Conservation (phyloP, 1,140 invertebrate species). For the Thrips palmi region DNA sequence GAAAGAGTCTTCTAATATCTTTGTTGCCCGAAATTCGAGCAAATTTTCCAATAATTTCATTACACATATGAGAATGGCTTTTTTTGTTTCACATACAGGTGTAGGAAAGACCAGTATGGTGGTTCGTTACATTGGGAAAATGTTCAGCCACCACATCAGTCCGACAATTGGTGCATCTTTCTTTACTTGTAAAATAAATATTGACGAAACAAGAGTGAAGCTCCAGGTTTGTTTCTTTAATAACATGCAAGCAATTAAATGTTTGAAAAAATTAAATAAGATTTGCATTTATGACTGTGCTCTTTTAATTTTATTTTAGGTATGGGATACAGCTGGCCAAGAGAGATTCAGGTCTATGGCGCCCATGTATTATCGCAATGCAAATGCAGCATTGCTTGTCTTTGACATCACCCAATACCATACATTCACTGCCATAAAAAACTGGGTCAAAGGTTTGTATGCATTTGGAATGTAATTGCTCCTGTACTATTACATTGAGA, state of each 20-base stretch:
- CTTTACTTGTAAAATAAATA: constrained; percentile 60
- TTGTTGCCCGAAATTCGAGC: constrained; percentile 7
- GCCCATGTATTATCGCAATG: constrained; percentile 84
- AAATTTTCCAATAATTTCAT: constrained; percentile 6
- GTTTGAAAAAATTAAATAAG: background rate
- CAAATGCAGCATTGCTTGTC: constrained; percentile 69
- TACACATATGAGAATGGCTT: constrained; percentile 2
- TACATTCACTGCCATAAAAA: constrained; percentile 54
- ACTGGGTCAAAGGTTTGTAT: constrained; percentile 46
- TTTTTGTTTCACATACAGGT: constrained; percentile 33
- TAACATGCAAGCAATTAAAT: background rate
- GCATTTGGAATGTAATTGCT: background rate
- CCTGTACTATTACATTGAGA: background rate
- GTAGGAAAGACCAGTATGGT: constrained; percentile 77
- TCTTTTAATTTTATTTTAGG: constrained; percentile 26
- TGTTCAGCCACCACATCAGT: constrained; percentile 47
- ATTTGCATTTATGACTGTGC: constrained; percentile 7
- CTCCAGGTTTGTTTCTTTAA: constrained; percentile 34
- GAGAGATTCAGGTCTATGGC: constrained; percentile 71
- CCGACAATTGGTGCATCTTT: constrained; percentile 80
- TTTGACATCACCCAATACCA: constrained; percentile 64
- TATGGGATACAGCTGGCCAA: constrained; percentile 85
- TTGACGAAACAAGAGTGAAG: constrained; percentile 46
- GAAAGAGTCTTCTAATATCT: constrained; percentile 14
- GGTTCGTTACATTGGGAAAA: constrained; percentile 56